A percentile compares a stretch with the other conserved stretches of the same genome.
Evolutionary conservation across 1,140 invertebrate species (phyloP).

Genomic region (Condylostylus longicornis): DNA sequence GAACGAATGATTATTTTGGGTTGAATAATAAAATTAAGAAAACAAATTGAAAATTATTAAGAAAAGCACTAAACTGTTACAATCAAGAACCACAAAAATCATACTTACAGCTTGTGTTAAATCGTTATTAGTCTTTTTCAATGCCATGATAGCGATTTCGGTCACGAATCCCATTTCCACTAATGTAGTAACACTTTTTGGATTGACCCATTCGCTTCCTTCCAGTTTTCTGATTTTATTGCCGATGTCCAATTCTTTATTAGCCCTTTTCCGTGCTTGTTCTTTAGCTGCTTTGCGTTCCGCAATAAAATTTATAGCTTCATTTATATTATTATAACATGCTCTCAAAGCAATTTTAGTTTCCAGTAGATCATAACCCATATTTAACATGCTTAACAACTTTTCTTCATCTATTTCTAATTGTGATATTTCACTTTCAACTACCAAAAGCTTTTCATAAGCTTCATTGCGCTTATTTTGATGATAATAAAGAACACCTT

Average conservation of each 20-base stretch:
- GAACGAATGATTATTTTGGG: not conserved
- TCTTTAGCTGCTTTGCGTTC: slow-evolving; percentile 37
- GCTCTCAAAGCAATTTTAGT: slow-evolving; percentile 49
- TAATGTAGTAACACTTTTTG: slow-evolving; percentile 36
- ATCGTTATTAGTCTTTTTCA: slow-evolving; percentile 50
- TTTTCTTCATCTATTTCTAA: slow-evolving; percentile 46
- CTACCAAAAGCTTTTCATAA: slow-evolving; percentile 38
- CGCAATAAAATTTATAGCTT: slow-evolving; percentile 47
- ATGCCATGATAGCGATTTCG: slow-evolving; percentile 38
- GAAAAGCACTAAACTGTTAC: not conserved
- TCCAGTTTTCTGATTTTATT: slow-evolving; percentile 26
- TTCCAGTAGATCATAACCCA: slow-evolving; percentile 46
- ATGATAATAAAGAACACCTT: slow-evolving; percentile 61
- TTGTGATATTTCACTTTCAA: slow-evolving; percentile 41
- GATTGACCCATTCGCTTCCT: slow-evolving; percentile 21
- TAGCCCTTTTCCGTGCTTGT: slow-evolving; percentile 36
- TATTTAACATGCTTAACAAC: slow-evolving; percentile 37
- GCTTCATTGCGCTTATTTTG: slow-evolving; percentile 48
- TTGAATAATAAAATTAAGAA: not conserved
- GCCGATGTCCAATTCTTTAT: slow-evolving; percentile 35
- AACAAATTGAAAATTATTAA: not conserved
- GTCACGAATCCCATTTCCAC: slow-evolving; percentile 50
- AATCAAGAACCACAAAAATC: slow-evolving; percentile 17
- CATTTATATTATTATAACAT: slow-evolving; percentile 39
- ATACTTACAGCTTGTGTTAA: slow-evolving; percentile 46